These are phyloP conservation scores for Phocoena phocoena DNA, from an alignment of 2,113 vertebrate species.

Conservation along the genomic window DNA sequence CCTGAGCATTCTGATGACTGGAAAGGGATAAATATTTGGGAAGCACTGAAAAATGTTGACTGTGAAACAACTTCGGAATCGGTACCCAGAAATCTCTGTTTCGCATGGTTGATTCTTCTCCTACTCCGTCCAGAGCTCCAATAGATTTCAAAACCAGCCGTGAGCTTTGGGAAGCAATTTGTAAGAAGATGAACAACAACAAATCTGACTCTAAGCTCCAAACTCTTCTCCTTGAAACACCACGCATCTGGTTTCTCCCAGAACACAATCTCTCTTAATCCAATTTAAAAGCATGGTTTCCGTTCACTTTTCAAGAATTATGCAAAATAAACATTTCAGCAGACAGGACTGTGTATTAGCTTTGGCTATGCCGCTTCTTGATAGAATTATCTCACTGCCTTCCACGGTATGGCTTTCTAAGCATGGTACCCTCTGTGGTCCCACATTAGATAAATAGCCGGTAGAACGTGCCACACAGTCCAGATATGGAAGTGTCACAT, in stretches of 20 bases:
- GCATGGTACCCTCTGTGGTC: neutral
- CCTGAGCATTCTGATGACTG: neutral
- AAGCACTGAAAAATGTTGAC: neutral
- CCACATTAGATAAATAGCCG: neutral
- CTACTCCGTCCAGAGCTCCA: neutral
- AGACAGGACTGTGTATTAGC: neutral
- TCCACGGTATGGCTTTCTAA: fast-evolving
- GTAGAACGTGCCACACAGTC: fast-evolving
- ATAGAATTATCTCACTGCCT: neutral
- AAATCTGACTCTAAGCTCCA: neutral
- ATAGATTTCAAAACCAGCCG: neutral
- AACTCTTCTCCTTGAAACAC: neutral
- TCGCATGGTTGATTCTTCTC: neutral
- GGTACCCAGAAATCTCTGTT: neutral
- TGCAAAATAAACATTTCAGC: neutral
- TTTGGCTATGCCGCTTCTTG: neutral
- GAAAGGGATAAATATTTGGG: neutral
- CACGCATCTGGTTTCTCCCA: neutral
- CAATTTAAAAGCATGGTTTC: neutral
- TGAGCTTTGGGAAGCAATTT: neutral
- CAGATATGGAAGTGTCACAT: neutral
- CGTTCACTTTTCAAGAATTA: neutral
- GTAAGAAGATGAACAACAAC: neutral
- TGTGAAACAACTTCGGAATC: neutral
- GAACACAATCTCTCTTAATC: neutral